These are phyloP conservation scores for Takifugu rubripes DNA, from an alignment of 2,797 vertebrate genomes.

Conservation along the genomic window DNA sequence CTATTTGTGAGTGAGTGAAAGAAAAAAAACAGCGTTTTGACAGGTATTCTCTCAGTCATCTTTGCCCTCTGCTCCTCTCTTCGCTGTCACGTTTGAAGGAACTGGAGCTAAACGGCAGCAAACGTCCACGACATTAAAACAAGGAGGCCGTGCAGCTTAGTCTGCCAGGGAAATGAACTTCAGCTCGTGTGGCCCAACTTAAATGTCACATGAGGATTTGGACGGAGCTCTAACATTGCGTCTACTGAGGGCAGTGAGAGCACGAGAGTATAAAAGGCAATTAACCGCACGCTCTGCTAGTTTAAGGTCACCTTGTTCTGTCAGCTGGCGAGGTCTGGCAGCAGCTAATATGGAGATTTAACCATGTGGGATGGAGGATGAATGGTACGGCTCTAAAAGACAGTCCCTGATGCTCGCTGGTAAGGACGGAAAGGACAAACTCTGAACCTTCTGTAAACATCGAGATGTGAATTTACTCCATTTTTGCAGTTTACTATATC, in stretches of 20 bases:
- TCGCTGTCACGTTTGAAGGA: constrained; percentile 18
- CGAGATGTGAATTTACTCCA: constrained; percentile 4
- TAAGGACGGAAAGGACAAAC: neutral
- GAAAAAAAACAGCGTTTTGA: constrained; percentile 8
- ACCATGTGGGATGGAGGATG: constrained; percentile 12
- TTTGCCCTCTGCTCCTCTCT: neutral
- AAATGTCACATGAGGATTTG: constrained; percentile 33
- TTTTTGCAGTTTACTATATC: constrained; percentile 12
- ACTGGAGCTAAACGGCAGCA: constrained; percentile 2
- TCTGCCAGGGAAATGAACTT: constrained; percentile 29
- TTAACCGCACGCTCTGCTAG: constrained; percentile 53
- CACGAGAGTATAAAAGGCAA: constrained; percentile 52
- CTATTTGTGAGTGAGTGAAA: neutral
- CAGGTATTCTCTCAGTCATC: constrained; percentile 9
- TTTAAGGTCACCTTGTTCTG: constrained; percentile 64
- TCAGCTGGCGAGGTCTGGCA: constrained; percentile 36
- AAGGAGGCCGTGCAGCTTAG: constrained; percentile 3
- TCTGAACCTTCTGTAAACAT: neutral
- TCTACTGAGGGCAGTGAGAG: constrained; percentile 43
- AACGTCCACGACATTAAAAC: neutral
- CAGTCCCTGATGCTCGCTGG: neutral
- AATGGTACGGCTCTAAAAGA: constrained; percentile 2
- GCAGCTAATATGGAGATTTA: constrained; percentile 28
- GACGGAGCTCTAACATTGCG: constrained; percentile 37
- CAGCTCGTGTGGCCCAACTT: constrained; percentile 39